Evolutionary conservation across 2,888 invertebrate genomes (phyloP).

Genomic region (Ectobius pallidus): DNA sequence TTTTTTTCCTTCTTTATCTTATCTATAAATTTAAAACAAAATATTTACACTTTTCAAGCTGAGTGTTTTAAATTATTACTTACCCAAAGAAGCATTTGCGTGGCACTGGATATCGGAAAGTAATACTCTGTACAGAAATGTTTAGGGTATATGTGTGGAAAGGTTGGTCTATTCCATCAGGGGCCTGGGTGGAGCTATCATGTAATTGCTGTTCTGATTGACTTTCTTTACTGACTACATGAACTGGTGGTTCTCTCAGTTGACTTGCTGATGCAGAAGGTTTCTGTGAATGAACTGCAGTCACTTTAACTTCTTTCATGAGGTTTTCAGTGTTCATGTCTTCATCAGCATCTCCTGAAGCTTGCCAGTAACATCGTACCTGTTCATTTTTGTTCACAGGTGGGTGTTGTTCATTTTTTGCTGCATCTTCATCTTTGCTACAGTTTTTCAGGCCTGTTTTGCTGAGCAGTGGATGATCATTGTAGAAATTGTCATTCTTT

Average conservation of each 20-base stretch:
- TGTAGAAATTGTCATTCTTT: background rate
- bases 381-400: background rate
- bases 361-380: background rate
- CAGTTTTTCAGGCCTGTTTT: no score
- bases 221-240: background rate
- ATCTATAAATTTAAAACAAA: no score
- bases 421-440: no score
- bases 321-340: background rate
- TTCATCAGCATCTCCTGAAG: background rate
- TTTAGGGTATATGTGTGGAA: background rate
- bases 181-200: background rate
- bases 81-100: no score
- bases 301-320: background rate
- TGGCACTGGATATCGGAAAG: background rate
- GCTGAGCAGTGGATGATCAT: no score
- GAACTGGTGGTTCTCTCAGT: background rate
- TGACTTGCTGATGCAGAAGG: background rate
- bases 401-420: no score
- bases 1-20: no score
- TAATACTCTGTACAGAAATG: slow-evolving; percentile 5
- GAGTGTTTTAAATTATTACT: no score
- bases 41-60: no score
- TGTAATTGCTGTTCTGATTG: background rate
- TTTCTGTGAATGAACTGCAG: background rate
- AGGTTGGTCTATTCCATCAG: background rate